These are phyloP conservation scores for Beris morrisii DNA, from an alignment of 2,888 invertebrate genomes.

Conservation along the genomic window DNA sequence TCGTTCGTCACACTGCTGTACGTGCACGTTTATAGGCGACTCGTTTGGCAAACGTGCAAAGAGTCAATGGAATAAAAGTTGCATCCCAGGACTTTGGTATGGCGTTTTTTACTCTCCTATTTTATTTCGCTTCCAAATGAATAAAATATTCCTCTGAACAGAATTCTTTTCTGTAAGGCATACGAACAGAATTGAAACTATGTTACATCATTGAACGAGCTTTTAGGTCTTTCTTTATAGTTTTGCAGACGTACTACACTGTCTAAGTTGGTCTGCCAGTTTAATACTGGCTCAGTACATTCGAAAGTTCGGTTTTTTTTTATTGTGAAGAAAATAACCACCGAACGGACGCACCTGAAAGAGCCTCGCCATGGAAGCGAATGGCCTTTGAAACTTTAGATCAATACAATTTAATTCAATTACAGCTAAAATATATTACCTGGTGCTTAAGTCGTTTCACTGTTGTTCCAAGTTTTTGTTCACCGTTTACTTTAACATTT, in stretches of 20 bases:
- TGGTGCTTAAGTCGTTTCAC: conserved; percentile 58
- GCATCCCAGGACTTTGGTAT: background rate
- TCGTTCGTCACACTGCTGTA: conserved; percentile 7
- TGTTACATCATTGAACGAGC: conserved; percentile 30
- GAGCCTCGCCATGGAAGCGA: background rate
- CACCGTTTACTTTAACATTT: too few species aligned
- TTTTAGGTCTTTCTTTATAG: conserved; percentile 7
- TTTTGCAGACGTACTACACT: conserved; percentile 6
- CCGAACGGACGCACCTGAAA: conserved; percentile 8
- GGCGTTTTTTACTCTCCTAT: background rate
- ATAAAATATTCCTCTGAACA: conserved; percentile 33
- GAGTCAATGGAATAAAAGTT: conserved; percentile 3
- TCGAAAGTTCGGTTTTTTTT: conserved; percentile 10
- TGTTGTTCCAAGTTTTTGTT: conserved; percentile 44
- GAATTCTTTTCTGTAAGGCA: conserved; percentile 27
- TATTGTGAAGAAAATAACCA: conserved; percentile 1
- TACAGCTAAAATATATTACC: conserved; percentile 32
- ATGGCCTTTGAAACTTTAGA: conserved; percentile 25
- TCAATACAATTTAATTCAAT: conserved; percentile 36
- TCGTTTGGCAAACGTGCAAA: conserved; percentile 29
- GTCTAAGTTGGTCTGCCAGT: conserved; percentile 12
- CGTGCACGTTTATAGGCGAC: background rate
- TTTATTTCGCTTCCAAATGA: conserved; percentile 23
- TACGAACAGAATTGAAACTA: conserved; percentile 24
- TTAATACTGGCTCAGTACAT: background rate